Base-by-base conservation (phyloP, 2,113 vertebrate genomes). In the Odocoileus hemionus region DNA sequence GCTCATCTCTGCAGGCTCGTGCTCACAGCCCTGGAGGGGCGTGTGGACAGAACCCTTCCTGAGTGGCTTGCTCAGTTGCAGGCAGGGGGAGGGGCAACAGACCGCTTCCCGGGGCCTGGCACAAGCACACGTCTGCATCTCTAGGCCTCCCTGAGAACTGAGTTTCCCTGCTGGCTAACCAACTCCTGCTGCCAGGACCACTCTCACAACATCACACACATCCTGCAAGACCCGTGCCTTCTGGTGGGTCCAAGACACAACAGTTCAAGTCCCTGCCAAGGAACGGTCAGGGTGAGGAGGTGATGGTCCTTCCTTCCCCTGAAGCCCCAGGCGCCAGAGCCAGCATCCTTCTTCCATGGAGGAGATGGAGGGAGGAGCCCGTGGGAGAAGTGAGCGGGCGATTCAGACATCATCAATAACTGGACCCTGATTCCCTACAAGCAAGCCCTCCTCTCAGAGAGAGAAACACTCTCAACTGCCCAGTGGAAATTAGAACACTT, bases 371-470 rank as follows among this genome's bases (percentile, higher is more conserved):
- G 5, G 21, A 80, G 47, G 47, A 14, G 26, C 55, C 70, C 93
- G 11, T 1, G 54, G 61, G 36, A 88, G 36, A 82, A 88, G 80
- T 30, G 74, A 11, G 67, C n/a, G 25, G 47, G 57, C 1, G 1
- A 86, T 25, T n/a, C 36, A 2, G 45, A 52, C 78, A 43, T n/a
- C 43, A 76, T 50, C 67, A 57, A 17, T 52, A 47, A 64, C 15
- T 23, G 28, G 79, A 30, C 74, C 30, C 64, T 43, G 91, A 76
- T 17, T 43, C 79, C 58, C 54, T 80, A n/a, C 23, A 93, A 94
- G 84, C 39, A 89, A 92, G 89, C 92, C 92, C 79, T 79, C 86
- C 54, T 80, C 60, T 85, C 1, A 83, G 26, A 98, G 50, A 98
- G 47, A 95, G 60, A 94, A 54, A 82, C 39, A 39, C 60, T 92